phyloP scores from a whole-genome alignment of 2,113 vertebrate species.

The Megaptera novaeangliae region DNA sequence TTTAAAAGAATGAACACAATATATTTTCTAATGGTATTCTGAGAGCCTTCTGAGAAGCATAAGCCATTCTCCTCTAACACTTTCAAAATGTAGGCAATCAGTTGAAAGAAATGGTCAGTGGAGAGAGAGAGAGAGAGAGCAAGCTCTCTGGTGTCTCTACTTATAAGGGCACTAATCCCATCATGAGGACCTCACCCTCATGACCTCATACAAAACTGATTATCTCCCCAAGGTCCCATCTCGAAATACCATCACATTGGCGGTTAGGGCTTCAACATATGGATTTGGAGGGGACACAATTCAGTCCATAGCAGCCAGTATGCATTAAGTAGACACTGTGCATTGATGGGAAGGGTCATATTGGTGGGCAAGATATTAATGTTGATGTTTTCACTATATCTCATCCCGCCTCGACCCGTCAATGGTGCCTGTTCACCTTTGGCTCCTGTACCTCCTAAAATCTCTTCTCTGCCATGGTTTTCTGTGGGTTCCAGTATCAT shows the following conservation, averaged over 20 bases:
- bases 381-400: background rate
- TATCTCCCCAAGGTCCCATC: background rate
- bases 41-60: background rate
- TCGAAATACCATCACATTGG: background rate
- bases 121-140: background rate
- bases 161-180: background rate
- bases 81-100: background rate
- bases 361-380: background rate
- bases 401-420: background rate
- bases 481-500: background rate
- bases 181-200: background rate
- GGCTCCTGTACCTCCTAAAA: background rate
- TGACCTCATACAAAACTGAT: background rate
- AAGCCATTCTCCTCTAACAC: background rate
- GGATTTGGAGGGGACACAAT: background rate
- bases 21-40: background rate
- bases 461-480: background rate
- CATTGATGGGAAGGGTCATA: background rate
- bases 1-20: background rate
- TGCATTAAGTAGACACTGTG: background rate
- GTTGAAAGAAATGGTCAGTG: background rate
- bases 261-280: background rate
- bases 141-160: background rate
- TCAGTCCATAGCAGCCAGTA: background rate
- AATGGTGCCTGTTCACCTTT: background rate